Evolutionary conservation across 2,888 invertebrate genomes (phyloP).

Genomic region (Cheilosia vulpina): DNA sequence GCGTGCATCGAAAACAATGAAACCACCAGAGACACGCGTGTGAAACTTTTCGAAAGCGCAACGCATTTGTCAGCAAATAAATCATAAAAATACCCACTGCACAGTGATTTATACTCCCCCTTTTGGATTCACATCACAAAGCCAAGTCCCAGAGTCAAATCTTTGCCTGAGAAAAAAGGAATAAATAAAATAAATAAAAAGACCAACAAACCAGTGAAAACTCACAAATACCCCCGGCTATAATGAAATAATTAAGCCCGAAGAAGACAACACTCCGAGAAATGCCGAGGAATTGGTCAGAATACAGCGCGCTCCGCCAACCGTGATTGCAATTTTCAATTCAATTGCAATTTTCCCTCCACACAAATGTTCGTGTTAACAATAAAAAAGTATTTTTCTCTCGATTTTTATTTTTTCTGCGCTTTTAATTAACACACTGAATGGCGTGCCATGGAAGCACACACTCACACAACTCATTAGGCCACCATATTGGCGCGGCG

Average conservation of each 20-base stretch:
- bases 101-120: conserved; percentile 49
- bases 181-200: conserved; percentile 7
- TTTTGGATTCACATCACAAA: conserved; percentile 44
- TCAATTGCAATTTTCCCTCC: conserved; percentile 69
- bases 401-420: conserved; percentile 39
- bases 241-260: conserved; percentile 71
- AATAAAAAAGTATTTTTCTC: conserved; percentile 51
- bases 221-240: conserved; percentile 46
- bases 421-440: conserved; percentile 73
- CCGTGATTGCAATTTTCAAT: conserved; percentile 71
- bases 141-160: conserved; percentile 13
- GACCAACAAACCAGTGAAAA: conserved; percentile 43
- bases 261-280: conserved; percentile 50
- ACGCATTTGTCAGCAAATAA: conserved; percentile 74
- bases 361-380: conserved; percentile 72
- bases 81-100: conserved; percentile 42
- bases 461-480: conserved; percentile 69
- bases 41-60: conserved; percentile 69
- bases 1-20: conserved; percentile 68
- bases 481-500: conserved; percentile 29
- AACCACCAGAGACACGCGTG: conserved; percentile 67
- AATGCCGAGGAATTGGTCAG: conserved; percentile 61
- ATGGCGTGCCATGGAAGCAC: conserved; percentile 65
- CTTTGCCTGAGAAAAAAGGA: conserved; percentile 43
- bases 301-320: conserved; percentile 62